phyloP scores from a whole-genome alignment of 37 sponge, comb jelly and placozoan genomes.

The Geodia barretti region DNA sequence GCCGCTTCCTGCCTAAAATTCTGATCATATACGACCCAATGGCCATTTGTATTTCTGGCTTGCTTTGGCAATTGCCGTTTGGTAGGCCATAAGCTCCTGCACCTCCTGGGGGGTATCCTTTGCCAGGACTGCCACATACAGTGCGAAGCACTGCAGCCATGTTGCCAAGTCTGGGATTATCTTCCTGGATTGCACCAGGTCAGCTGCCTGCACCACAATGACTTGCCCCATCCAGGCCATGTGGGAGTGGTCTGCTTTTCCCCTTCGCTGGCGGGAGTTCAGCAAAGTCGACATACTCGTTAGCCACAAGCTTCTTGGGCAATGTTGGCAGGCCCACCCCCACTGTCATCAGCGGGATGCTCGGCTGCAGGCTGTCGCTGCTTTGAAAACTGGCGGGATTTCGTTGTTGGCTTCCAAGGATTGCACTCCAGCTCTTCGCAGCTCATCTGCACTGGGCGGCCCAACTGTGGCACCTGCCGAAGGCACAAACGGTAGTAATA shows the following conservation, averaged over 20 bases:
- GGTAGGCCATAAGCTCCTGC: constrained; percentile 34
- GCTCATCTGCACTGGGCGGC: too few relatives aligned
- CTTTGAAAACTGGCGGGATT: too few relatives aligned
- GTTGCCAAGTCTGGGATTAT: constrained; percentile 42
- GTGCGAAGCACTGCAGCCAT: constrained; percentile 47
- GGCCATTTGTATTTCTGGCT: constrained; percentile 24
- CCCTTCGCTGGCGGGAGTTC: constrained; percentile 51
- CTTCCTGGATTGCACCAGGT: constrained; percentile 23
- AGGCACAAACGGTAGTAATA: too few relatives aligned
- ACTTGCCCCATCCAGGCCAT: constrained; percentile 21
- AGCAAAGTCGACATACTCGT: constrained; percentile 27
- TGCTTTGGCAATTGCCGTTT: constrained; percentile 9
- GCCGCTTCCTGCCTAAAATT: constrained; percentile 53
- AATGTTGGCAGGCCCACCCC: constrained; percentile 34
- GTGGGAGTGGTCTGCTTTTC: constrained; percentile 8
- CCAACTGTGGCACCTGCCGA: too few relatives aligned
- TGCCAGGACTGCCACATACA: constrained; percentile 14
- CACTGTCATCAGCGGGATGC: constrained; percentile 7
- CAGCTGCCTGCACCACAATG: constrained; percentile 32
- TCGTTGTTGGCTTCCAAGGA: too few relatives aligned
- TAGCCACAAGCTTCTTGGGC: constrained; percentile 9
- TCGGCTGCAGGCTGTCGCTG: too few relatives aligned
- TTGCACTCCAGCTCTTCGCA: too few relatives aligned
- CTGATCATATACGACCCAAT: constrained; percentile 43
- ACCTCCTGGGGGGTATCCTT: background rate